Conservation (phyloP, 2,113 vertebrate genomes). For the Numida meleagris region DNA sequence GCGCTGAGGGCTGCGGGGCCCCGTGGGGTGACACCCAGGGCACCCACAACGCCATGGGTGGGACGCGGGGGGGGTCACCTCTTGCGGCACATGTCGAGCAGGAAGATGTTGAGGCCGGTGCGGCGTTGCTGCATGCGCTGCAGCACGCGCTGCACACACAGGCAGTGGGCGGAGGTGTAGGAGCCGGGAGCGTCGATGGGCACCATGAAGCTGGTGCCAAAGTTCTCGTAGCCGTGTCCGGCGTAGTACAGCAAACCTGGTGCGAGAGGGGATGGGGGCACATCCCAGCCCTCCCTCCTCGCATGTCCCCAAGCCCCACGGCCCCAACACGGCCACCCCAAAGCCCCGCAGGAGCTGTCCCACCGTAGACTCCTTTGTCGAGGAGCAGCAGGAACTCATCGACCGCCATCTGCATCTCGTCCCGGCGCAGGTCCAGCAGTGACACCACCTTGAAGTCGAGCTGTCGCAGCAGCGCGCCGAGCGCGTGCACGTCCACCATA, state of each 20-base stretch:
- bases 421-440: conserved; percentile 84
- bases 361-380: conserved; percentile 86
- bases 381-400: conserved; percentile 87
- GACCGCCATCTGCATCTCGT: conserved; percentile 88
- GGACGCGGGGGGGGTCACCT: conserved; percentile 55
- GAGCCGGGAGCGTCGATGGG: conserved; percentile 83
- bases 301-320: not conserved
- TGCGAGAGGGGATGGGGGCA: not conserved
- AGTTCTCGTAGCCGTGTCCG: conserved; percentile 89
- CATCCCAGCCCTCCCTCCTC: not conserved
- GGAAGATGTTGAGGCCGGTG: conserved; percentile 87
- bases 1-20: not conserved
- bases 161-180: conserved; percentile 84
- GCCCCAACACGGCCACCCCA: not conserved
- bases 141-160: conserved; percentile 86
- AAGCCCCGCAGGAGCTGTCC: rapidly evolving
- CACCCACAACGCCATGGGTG: not conserved
- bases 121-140: conserved; percentile 84
- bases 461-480: conserved; percentile 83
- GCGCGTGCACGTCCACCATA: conserved; percentile 84
- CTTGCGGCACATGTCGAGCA: conserved; percentile 91
- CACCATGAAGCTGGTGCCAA: conserved; percentile 91
- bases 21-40: not conserved
- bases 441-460: conserved; percentile 91
- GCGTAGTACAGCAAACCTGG: conserved; percentile 89